Base-by-base conservation (phyloP, 1,140 invertebrate genomes). In the Oreohelix idahoensis region DNA sequence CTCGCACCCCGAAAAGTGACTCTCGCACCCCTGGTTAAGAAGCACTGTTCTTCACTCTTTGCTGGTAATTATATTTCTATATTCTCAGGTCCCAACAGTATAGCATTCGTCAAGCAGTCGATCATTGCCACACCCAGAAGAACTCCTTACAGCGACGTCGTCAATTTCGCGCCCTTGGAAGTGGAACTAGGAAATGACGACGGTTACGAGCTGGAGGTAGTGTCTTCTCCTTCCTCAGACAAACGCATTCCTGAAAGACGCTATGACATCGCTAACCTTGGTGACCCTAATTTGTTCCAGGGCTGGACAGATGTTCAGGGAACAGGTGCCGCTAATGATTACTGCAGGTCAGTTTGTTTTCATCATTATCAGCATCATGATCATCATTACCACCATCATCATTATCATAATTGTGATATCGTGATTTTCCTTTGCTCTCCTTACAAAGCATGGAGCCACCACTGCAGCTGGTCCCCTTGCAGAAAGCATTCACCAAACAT, bases 261-360 rank as follows among this genome's bases (percentile, higher is more conserved):
- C 8, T 89, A 88, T 81, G 88, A 89, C 83, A 83, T 89, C 32
- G 78, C 84, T 53, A 85, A 89, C 32, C 76, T 85, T 26, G 88
- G 88, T 17, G 79, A 88, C 39, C 74, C 84, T 4, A 35, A 83
- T n/a, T 85, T 81, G 8, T 88, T 85, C 70, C 84, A 84, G n/a
- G 88, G 88, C 74, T 89, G 88, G 88, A 86, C 85, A 0, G 88
- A 89, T 75, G 86, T 89, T 0, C 88, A 89, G 66, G 87, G 87
- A 11, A 85, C 82, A 36, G 88, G 88, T 0, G 85, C 88, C 32
- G 88, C 88, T 26, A 89, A 88, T 74, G 88, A 89, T 66, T 89
- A 89, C 70, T 89, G 88, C 86, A 79, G 88, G 88, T 89, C 5
- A 79, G 58, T 39, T n/a, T n/a, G n/a, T n/a, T n/a, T n/a, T n/a